These are phyloP conservation scores for Hydractinia symbiolongicarpus DNA, from an alignment of 30 jellyfish, hydroid and myxozoan species.

Conservation along the genomic window DNA sequence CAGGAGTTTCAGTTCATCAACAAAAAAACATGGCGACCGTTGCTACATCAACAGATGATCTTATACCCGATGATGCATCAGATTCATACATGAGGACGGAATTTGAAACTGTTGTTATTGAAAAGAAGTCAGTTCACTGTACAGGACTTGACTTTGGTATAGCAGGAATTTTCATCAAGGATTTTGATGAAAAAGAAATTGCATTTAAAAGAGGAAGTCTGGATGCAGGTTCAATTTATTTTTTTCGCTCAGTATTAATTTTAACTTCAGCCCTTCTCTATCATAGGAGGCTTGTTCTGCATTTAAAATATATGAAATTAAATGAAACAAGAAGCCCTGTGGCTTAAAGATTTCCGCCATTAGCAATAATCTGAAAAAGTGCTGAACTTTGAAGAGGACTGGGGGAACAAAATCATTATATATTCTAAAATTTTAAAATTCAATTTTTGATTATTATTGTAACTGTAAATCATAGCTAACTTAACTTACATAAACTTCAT, in stretches of 20 bases:
- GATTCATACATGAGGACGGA: not conserved
- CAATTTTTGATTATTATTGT: too few relatives aligned
- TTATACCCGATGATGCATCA: not conserved
- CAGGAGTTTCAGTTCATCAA: not conserved
- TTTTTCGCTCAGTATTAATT: not conserved
- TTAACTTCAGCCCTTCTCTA: not conserved
- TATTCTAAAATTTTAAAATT: too few relatives aligned
- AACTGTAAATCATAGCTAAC: too few relatives aligned
- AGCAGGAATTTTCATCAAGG: constrained; percentile 30
- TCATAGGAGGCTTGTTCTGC: not conserved
- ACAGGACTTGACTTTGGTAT: constrained; percentile 38
- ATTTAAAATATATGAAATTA: too few relatives aligned
- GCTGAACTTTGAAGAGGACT: too few relatives aligned
- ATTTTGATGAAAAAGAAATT: constrained; percentile 16
- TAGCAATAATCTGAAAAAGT: too few relatives aligned
- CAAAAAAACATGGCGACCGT: not conserved
- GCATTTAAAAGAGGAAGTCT: constrained; percentile 23
- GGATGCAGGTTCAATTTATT: not conserved
- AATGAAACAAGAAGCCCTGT: too few relatives aligned
- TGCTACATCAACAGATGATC: not conserved
- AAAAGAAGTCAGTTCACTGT: constrained; percentile 23
- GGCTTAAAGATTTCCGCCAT: too few relatives aligned
- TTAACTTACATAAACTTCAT: too few relatives aligned
- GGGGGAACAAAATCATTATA: too few relatives aligned
- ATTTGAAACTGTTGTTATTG: constrained; percentile 17